Evolutionary conservation across 1,140 invertebrate genomes (phyloP), one percentile per base, ranked within the genome.

Genomic region (Zaprionus africanus): DNA sequence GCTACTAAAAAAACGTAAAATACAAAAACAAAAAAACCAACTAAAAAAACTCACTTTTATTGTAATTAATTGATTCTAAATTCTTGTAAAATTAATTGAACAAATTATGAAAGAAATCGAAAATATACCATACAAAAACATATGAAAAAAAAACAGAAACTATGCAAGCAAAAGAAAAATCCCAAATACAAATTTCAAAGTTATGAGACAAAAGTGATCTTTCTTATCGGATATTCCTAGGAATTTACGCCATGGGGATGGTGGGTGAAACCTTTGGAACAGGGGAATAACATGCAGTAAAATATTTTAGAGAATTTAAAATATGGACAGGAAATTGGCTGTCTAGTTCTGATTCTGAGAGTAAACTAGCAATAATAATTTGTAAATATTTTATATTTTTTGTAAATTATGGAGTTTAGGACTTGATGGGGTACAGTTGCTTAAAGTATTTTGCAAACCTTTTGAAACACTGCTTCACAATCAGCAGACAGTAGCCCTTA

Each of bases 51-150:
- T 63, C 60, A 86, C 64, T 76, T 81, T 84, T 72, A 83, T 76
- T 90, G 74, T 68, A 81, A 81, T 84, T 69, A 57, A 65, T 57
- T 53, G 70, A 85, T 72, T 85, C 70, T 31, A 76, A 85, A 78
- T 84, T 85, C 62, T 78, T 84, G 60, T 78, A 78, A 81, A 71
- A 76, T 70, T 84, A 56, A 78, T 63, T 78, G 49, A 74, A 74
- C 62, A 36, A 58, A 75, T 26, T 41, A 58, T 49, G 51, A 72
- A 65, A 46, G 71, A 60, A 76, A 53, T 60, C 31, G 54, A 46
- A 75, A 49, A 24, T 46, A 46, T 46, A 24, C 19, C 46, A 51
- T 51, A 49, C 19, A 9, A 7, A 19, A 49, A 19, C 9, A 49
- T 49, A 19, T 49, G 43, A 41, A 67, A 51, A 67, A 51, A 53